Conservation (phyloP, 2,113 vertebrate species). For the Cottus gobio region DNA sequence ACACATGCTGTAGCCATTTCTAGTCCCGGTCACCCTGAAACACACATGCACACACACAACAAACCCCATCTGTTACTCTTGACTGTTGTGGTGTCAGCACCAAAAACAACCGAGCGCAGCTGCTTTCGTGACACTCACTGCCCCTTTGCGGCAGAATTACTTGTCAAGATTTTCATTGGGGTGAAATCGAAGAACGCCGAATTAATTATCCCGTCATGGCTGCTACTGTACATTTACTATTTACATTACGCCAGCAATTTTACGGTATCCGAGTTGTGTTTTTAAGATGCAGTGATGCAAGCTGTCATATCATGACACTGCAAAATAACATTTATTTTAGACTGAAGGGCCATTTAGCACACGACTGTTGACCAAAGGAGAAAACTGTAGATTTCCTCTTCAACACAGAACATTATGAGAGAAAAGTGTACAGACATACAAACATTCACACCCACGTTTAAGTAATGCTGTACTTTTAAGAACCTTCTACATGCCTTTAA, state of each 20-base stretch:
- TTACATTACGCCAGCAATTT: slow-evolving; percentile 52
- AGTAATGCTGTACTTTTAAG: not conserved
- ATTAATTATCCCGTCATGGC: slow-evolving; percentile 69
- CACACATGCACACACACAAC: slow-evolving; percentile 38
- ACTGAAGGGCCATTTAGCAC: slow-evolving; percentile 43
- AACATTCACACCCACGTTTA: not conserved
- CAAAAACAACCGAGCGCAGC: slow-evolving; percentile 71
- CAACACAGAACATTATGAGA: not conserved
- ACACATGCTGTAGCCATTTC: slow-evolving; percentile 33
- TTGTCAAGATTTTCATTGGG: slow-evolving; percentile 61
- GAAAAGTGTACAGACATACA: not conserved
- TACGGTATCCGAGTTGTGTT: slow-evolving; percentile 30
- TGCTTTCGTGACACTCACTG: slow-evolving; percentile 47
- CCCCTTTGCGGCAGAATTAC: slow-evolving; percentile 58
- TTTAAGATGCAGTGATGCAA: slow-evolving; percentile 62
- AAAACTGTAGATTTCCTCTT: slow-evolving; percentile 10
- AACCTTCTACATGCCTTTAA: not conserved
- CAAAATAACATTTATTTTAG: slow-evolving; percentile 29
- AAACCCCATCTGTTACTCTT: slow-evolving; percentile 70
- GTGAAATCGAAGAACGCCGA: slow-evolving; percentile 47
- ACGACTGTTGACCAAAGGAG: slow-evolving; percentile 28
- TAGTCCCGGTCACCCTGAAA: slow-evolving; percentile 52
- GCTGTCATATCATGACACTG: slow-evolving; percentile 29
- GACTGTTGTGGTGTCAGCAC: slow-evolving; percentile 72
- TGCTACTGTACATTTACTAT: slow-evolving; percentile 46